Conservation (phyloP, 1,140 invertebrate species). For the Carposina sasakii region DNA sequence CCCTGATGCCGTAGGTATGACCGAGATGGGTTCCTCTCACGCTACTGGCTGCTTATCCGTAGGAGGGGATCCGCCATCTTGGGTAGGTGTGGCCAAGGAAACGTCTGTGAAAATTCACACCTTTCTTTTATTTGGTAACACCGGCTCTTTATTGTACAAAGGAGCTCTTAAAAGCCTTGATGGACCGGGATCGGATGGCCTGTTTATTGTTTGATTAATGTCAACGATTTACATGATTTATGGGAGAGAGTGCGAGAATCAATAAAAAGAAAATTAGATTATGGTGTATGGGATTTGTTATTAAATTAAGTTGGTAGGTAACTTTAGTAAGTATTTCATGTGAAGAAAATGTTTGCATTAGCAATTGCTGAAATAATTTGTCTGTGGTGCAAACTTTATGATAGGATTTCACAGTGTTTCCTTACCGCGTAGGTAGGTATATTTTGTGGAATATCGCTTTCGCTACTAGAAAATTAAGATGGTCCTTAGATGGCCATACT, state of each 20-base stretch:
- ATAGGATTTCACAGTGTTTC: too few species aligned
- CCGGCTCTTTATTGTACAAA: conserved; percentile 64
- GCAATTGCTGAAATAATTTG: too few species aligned
- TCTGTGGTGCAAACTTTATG: too few species aligned
- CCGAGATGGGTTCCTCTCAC: conserved; percentile 39
- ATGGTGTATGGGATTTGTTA: too few species aligned
- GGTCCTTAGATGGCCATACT: too few species aligned
- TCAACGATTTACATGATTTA: conserved; percentile 56
- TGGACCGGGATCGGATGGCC: conserved; percentile 51
- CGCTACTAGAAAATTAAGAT: too few species aligned
- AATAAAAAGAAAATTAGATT: background rate
- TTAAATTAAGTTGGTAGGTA: too few species aligned
- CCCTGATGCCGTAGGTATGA: conserved; percentile 54
- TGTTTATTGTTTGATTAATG: conserved; percentile 58
- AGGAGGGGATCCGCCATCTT: conserved; percentile 67
- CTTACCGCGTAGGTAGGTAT: too few species aligned
- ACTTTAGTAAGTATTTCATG: too few species aligned
- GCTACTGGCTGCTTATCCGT: conserved; percentile 50
- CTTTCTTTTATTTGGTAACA: conserved; percentile 71
- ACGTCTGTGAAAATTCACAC: conserved; percentile 70
- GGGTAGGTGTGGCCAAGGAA: conserved; percentile 53
- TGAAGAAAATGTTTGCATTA: too few species aligned
- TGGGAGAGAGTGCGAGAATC: conserved; percentile 21
- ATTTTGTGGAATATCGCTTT: too few species aligned
- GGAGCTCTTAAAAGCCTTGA: conserved; percentile 67